Evolutionary conservation across 2,113 vertebrate genomes (phyloP).

Genomic region (Entomyzon cyanotis): DNA sequence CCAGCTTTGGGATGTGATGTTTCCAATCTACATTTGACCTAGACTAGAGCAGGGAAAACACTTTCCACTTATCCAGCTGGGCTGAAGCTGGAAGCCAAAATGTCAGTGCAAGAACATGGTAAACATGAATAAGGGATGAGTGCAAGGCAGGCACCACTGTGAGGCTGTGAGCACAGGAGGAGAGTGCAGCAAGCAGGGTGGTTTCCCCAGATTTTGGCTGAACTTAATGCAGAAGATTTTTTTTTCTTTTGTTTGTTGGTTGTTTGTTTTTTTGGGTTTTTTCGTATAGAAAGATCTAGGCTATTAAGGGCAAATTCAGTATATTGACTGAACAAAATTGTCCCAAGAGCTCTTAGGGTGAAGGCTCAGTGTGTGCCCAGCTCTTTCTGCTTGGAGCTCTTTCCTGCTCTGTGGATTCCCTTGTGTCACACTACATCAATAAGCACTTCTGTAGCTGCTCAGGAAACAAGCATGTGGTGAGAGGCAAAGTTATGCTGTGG

Average conservation of each 20-base stretch:
- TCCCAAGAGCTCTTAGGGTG: background rate
- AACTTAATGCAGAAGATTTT: background rate
- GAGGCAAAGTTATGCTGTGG: background rate
- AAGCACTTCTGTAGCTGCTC: background rate
- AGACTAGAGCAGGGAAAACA: background rate
- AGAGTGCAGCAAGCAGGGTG: background rate
- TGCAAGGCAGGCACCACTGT: background rate
- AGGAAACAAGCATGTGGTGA: background rate
- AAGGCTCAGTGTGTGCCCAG: background rate
- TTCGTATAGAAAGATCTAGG: background rate
- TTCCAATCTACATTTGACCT: background rate
- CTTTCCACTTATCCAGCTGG: background rate
- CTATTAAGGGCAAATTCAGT: background rate
- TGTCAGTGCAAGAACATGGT: background rate
- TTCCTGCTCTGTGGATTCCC: background rate
- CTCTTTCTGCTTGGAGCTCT: background rate
- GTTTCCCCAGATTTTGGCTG: background rate
- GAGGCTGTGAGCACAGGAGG: background rate
- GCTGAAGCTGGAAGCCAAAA: background rate
- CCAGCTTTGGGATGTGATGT: background rate
- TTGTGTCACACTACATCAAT: background rate
- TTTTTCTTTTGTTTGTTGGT: background rate
- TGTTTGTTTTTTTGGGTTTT: background rate
- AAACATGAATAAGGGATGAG: background rate
- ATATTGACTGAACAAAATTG: background rate